Evolutionary conservation across 2,113 vertebrate species (phyloP).

Genomic region (Toxostoma redivivum): DNA sequence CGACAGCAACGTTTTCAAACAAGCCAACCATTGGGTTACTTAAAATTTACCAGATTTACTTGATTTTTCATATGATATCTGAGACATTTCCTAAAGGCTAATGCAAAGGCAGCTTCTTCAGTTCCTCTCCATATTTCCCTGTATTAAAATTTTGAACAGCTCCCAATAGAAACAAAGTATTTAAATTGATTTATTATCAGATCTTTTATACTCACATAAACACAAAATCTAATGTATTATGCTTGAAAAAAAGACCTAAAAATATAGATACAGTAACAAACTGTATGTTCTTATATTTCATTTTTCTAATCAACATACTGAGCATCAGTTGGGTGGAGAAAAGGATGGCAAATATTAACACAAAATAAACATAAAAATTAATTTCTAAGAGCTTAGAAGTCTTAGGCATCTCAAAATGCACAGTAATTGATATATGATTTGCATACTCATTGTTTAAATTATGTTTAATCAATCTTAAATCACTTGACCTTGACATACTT

Average conservation of each 20-base stretch:
- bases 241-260: not conserved
- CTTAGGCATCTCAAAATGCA: not conserved
- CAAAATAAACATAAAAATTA: not conserved
- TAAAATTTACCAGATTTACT: not conserved
- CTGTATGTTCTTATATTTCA: not conserved
- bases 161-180: not conserved
- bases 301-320: not conserved
- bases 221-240: not conserved
- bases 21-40: not conserved
- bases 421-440: not conserved
- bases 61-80: not conserved
- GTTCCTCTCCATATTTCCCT: not conserved
- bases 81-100: slow-evolving; percentile 33
- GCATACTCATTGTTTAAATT: not conserved
- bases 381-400: not conserved
- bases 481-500: not conserved
- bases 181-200: not conserved
- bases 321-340: not conserved
- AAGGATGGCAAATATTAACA: not conserved
- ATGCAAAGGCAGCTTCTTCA: slow-evolving; percentile 69
- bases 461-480: slow-evolving; percentile 25
- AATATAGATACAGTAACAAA: not conserved
- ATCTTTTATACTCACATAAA: not conserved
- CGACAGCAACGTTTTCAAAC: not conserved
- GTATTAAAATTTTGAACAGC: not conserved